These are phyloP conservation scores for Neomonachus schauinslandi DNA, from an alignment of 2,113 vertebrate species.

Conservation along the genomic window DNA sequence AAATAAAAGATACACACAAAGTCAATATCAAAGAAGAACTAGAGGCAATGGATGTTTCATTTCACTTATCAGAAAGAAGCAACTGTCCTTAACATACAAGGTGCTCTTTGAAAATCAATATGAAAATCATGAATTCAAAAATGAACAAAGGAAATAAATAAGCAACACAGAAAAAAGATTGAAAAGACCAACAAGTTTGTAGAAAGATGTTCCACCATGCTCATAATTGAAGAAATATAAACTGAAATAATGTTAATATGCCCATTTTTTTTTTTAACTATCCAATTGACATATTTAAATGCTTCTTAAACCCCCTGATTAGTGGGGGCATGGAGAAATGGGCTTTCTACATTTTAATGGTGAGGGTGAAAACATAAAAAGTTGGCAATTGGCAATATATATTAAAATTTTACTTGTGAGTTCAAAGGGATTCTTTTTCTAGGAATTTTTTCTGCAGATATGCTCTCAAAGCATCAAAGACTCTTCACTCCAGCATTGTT, in stretches of 20 bases:
- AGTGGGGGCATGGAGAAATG: not conserved
- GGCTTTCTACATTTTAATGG: not conserved
- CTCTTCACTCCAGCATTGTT: not conserved
- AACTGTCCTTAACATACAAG: not conserved
- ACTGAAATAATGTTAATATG: not conserved
- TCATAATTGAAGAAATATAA: not conserved
- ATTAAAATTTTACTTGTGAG: conserved; percentile 6
- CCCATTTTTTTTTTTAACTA: not conserved
- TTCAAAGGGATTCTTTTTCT: not conserved
- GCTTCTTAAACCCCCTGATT: not conserved
- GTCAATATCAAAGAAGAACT: not conserved
- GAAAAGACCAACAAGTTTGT: conserved; percentile 4
- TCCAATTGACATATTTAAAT: not conserved
- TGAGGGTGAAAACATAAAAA: not conserved
- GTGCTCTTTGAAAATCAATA: conserved; percentile 18
- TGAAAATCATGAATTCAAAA: conserved; percentile 54
- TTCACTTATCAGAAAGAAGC: not conserved
- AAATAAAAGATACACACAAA: conserved; percentile 2
- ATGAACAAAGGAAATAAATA: conserved; percentile 22
- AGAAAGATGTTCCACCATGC: not conserved
- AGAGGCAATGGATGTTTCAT: not conserved
- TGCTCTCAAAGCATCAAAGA: not conserved
- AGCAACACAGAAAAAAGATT: not conserved
- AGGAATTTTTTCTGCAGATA: conserved; percentile 24
- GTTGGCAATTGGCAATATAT: not conserved